Base-by-base conservation (phyloP, 2,113 vertebrate species). In the Rhynchomys soricoides region DNA sequence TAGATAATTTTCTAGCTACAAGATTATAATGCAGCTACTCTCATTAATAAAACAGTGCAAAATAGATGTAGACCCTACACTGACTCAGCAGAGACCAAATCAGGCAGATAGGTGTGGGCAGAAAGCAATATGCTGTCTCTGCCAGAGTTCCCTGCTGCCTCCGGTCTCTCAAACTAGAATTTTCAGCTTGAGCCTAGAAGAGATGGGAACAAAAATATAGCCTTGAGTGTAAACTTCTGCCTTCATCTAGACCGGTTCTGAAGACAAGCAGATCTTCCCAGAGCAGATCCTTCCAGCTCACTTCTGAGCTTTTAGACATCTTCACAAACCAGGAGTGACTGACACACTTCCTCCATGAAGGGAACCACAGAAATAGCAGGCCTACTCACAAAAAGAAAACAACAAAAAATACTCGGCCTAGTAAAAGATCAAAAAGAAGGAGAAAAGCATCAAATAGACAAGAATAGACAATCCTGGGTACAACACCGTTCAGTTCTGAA, bases 401-500 rank as follows among this genome's bases (percentile, higher is more conserved):
- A 50, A 79, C 11, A 26, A 73, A 92, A 55, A 92, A 85, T 24
- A 11, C 22, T 45, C 1, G 31, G 45, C 62, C 7, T 0, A 64
- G 13, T 89, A 66, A 77, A 40, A 95, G 86, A 70, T 82, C 82
- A 48, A 71, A 45, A 22, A 52, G 2, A 16, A 31, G 9, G n/a
- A 8, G 19, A 17, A 22, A 19, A 24, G 1, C 77, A 74, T 12
- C n/a, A 82, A 71, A 19, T 31, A 29, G 11, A 90, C 21, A 78
- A 82, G 59, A 92, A 94, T 0, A 74, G 74, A 96, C 78, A 86
- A 89, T 0, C 1, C 7, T 19, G 81, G 26, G 55, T 26, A 83
- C 75, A 95, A 68, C 12, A 16, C 34, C 86, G 70, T 22, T 81
- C 22, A 48, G 34, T 78, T 83, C 90, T 83, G 73, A 97, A 75